Conservation (phyloP, 2,888 invertebrate genomes). For the Zootermopsis nevadensis region DNA sequence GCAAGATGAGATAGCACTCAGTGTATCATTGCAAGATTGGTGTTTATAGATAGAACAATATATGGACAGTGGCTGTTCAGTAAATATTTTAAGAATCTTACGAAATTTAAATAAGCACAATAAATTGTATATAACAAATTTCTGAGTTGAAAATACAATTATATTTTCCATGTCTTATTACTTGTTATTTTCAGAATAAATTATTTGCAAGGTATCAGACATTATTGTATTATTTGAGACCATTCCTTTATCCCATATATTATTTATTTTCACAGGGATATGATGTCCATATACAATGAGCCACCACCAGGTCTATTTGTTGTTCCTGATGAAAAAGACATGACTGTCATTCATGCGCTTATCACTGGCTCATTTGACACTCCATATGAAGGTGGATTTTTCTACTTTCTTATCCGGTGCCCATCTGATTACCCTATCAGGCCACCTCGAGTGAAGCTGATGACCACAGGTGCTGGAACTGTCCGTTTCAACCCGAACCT, state of each 20-base stretch:
- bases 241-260: not conserved
- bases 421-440: slow-evolving; percentile 69
- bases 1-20: no score
- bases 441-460: slow-evolving; percentile 69
- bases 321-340: slow-evolving; percentile 66
- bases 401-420: slow-evolving; percentile 67
- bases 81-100: no score
- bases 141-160: no score
- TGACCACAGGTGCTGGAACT: slow-evolving; percentile 70
- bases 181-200: no score
- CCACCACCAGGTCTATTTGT: slow-evolving; percentile 69
- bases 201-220: no score
- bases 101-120: no score
- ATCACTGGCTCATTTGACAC: slow-evolving; percentile 71
- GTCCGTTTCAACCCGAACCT: slow-evolving; percentile 74
- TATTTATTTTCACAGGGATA: slow-evolving; percentile 62
- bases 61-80: no score
- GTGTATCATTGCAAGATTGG: no score
- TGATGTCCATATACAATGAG: slow-evolving; percentile 68
- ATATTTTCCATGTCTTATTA: no score
- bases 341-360: slow-evolving; percentile 68
- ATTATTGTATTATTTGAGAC: no score
- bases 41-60: no score
- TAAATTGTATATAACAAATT: no score
- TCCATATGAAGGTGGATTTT: slow-evolving; percentile 70